Evolutionary conservation across 1,140 invertebrate species (phyloP).

Genomic region (Parapsyche elsis): DNA sequence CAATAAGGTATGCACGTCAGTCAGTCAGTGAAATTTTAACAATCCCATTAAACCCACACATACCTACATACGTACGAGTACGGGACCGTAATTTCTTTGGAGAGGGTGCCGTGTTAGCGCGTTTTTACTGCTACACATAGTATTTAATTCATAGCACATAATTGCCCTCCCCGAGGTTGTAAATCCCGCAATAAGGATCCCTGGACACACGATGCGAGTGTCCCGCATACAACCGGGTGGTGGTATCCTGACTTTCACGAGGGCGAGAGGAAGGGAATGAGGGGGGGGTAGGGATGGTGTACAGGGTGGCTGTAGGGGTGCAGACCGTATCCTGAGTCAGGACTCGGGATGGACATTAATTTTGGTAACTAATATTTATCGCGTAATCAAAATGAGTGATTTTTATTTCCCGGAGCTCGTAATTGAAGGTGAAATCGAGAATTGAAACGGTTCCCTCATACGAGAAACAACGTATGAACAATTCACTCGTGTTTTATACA

Average conservation of each 20-base stretch:
- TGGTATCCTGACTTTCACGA: neutral
- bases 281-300: neutral
- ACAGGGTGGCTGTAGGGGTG: constrained; percentile 18
- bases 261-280: neutral
- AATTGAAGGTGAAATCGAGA: constrained; percentile 52
- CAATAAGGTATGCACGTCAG: too few species aligned
- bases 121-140: constrained; percentile 20
- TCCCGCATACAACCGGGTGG: neutral
- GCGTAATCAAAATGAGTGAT: constrained; percentile 56
- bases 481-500: too few species aligned
- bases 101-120: neutral
- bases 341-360: constrained; percentile 59
- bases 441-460: neutral
- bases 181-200: constrained; percentile 31
- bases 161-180: constrained; percentile 32
- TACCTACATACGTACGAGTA: too few species aligned
- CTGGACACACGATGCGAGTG: neutral
- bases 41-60: constrained; percentile 2
- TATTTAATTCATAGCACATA: constrained; percentile 34
- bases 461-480: neutral
- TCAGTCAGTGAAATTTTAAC: constrained; percentile 3
- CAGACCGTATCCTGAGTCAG: constrained; percentile 56
- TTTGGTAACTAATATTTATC: constrained; percentile 57
- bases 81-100: too few species aligned
- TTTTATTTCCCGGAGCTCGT: constrained; percentile 43